These are phyloP conservation scores for Acanthurus lineatus DNA, from an alignment of 2,797 vertebrate species.

Conservation along the genomic window DNA sequence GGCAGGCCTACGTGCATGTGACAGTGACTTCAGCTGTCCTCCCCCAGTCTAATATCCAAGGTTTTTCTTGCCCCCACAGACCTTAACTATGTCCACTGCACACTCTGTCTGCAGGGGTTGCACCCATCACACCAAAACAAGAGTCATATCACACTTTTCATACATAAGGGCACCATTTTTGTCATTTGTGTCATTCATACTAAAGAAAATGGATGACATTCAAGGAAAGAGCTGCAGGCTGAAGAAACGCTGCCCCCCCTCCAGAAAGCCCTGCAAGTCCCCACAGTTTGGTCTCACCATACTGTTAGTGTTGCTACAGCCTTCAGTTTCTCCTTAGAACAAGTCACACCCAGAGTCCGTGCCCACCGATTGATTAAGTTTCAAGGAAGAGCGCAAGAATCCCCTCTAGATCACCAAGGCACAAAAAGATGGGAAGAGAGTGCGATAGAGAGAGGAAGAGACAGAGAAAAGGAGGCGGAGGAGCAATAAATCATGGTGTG, in stretches of 20 bases:
- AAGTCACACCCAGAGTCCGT: constrained; percentile 41
- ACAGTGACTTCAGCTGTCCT: constrained; percentile 69
- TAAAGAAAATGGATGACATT: constrained; percentile 35
- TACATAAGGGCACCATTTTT: constrained; percentile 20
- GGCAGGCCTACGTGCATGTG: constrained; percentile 73
- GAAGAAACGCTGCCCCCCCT: neutral
- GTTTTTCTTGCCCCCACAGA: constrained; percentile 4
- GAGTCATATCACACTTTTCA: neutral
- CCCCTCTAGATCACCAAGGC: constrained; percentile 71
- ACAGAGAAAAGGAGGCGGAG: constrained; percentile 67
- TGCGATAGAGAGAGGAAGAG: constrained; percentile 62
- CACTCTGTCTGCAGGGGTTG: constrained; percentile 22
- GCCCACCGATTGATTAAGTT: constrained; percentile 77
- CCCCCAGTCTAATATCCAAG: constrained; percentile 43
- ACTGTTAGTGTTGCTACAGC: constrained; percentile 25
- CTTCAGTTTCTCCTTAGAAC: constrained; percentile 49
- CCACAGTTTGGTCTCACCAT: constrained; percentile 4
- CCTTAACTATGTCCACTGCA: constrained; percentile 1
- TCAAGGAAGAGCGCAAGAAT: constrained; percentile 65
- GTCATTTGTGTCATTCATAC: constrained; percentile 2
- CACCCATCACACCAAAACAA: constrained; percentile 26
- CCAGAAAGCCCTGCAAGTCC: constrained; percentile 23
- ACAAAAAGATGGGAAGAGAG: constrained; percentile 69
- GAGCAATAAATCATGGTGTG: constrained; percentile 86
- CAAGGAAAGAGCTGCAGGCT: constrained; percentile 11